Conservation (phyloP, 2,797 vertebrate genomes). For the Ciconia nigra region DNA sequence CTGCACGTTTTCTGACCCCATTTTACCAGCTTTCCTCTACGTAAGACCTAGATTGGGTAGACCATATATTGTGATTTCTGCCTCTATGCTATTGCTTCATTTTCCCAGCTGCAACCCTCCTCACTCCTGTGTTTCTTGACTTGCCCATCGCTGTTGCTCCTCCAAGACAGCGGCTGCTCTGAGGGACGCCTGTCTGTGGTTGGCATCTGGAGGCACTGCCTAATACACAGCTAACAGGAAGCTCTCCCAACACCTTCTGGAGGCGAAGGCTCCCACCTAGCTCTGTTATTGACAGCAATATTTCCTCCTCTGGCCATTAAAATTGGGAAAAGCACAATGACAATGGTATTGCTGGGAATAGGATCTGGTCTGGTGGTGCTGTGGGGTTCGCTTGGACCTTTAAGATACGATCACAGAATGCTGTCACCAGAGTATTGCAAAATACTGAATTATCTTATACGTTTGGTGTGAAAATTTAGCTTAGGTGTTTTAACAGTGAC, state of each 20-base stretch:
- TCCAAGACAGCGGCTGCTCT: not conserved
- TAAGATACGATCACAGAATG: accelerated
- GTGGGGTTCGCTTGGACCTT: not conserved
- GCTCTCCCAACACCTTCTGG: not conserved
- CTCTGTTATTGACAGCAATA: not conserved
- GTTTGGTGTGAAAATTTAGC: not conserved
- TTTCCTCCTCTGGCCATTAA: not conserved
- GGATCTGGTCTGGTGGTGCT: not conserved
- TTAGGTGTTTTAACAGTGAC: not conserved
- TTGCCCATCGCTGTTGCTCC: not conserved
- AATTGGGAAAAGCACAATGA: not conserved
- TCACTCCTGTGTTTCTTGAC: not conserved
- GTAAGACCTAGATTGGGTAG: not conserved
- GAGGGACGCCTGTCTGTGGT: not conserved
- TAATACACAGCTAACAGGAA: not conserved
- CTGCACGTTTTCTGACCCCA: not conserved
- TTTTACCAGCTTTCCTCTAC: not conserved
- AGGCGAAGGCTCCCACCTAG: not conserved
- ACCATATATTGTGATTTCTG: not conserved
- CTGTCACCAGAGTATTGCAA: not conserved
- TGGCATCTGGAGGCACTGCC: not conserved
- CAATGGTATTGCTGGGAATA: not conserved
- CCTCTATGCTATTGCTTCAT: not conserved
- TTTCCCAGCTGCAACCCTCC: not conserved
- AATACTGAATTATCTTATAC: not conserved